phyloP scores from a whole-genome alignment of 2,888 invertebrate genomes.

The Lacanobia oleracea region DNA sequence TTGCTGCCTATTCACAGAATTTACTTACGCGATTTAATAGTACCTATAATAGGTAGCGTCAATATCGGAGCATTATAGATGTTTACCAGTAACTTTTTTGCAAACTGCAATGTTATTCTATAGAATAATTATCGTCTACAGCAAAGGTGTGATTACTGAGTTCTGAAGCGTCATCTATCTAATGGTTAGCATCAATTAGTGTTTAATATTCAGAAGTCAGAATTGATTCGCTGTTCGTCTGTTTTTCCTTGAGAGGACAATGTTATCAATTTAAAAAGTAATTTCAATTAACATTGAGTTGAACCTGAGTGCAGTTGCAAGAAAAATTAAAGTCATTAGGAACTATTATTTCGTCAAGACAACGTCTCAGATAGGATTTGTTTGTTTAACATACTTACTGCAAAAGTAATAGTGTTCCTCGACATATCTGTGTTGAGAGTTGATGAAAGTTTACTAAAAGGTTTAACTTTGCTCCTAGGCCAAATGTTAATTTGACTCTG shows the following conservation, averaged over 20 bases:
- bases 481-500: no score
- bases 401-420: no score
- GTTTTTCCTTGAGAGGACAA: conserved; percentile 20
- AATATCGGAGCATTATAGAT: not conserved
- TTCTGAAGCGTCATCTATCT: not conserved
- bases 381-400: no score
- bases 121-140: conserved; percentile 19
- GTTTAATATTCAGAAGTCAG: conserved; percentile 13
- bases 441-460: no score
- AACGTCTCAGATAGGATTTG: no score
- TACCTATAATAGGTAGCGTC: not conserved
- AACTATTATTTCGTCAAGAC: no score
- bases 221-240: not conserved
- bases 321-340: no score
- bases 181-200: conserved; percentile 29
- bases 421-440: no score
- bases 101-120: conserved; percentile 16
- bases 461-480: no score
- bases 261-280: no score
- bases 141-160: not conserved
- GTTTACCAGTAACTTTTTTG: conserved; percentile 2
- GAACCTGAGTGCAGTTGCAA: no score
- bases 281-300: no score
- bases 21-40: conserved; percentile 1
- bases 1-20: not conserved